Evolutionary conservation across 2,113 vertebrate species (phyloP).

Genomic region (Ptilonorhynchus violaceus): DNA sequence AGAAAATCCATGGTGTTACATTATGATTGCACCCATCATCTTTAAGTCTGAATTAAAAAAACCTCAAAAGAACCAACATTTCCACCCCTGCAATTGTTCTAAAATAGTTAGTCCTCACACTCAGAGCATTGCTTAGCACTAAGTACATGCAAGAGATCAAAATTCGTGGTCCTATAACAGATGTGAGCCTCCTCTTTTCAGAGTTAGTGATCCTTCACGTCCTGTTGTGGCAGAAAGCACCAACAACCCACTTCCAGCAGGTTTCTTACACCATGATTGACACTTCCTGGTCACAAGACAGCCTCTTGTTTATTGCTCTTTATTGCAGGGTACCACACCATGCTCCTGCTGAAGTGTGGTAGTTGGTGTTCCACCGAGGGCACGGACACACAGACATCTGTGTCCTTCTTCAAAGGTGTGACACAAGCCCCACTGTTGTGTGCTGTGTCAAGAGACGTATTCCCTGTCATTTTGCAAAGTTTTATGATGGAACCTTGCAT

Average conservation of each 20-base stretch:
- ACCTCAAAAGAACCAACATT: accelerated
- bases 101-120: not conserved
- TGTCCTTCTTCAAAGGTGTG: not conserved
- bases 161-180: not conserved
- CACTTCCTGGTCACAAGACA: not conserved
- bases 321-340: not conserved
- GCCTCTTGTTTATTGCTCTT: not conserved
- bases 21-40: not conserved
- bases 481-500: not conserved
- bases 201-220: not conserved
- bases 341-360: not conserved
- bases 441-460: not conserved
- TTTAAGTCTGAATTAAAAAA: not conserved
- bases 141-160: not conserved
- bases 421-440: not conserved
- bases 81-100: not conserved
- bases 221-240: not conserved
- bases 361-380: not conserved
- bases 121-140: not conserved
- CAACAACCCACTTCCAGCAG: not conserved
- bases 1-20: not conserved
- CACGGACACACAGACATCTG: no score
- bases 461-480: not conserved
- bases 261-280: not conserved
- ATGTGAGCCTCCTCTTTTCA: not conserved